Percentiles rank a stretch among this genome's conserved stretches.
phyloP scores from a whole-genome alignment of 1,140 invertebrate genomes.

The Drosophila persimilis region DNA sequence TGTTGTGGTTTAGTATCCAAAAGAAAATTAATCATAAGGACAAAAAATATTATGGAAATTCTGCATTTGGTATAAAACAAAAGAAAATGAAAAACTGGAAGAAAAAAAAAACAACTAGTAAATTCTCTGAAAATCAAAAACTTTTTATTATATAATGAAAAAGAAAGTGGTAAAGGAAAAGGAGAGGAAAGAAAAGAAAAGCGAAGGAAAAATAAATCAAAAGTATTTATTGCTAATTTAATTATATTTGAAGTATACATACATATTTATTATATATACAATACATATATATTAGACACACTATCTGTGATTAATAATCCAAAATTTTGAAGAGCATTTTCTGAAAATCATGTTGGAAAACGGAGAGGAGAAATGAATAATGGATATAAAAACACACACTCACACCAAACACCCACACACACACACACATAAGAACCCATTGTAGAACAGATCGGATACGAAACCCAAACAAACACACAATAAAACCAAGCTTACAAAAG shows the following conservation, averaged over 20 bases:
- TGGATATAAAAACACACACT: constrained; percentile 32
- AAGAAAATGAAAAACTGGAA: constrained; percentile 1
- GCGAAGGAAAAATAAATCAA: constrained; percentile 43
- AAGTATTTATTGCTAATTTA: constrained; percentile 81
- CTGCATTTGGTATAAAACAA: constrained; percentile 51
- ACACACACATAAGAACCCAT: constrained; percentile 51
- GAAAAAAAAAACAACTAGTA: constrained; percentile 32
- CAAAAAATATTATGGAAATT: constrained; percentile 45
- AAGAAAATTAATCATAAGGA: constrained; percentile 54
- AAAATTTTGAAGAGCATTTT: constrained; percentile 83
- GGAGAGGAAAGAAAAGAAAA: constrained; percentile 26
- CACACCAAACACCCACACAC: constrained; percentile 13
- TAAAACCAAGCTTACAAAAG: constrained; percentile 55
- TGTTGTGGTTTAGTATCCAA: constrained; percentile 77
- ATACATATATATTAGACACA: constrained; percentile 83
- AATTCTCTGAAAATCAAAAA: constrained; percentile 58
- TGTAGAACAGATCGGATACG: constrained; percentile 71
- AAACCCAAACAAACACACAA: constrained; percentile 32
- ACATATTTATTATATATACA: constrained; percentile 82
- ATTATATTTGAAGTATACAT: constrained; percentile 82
- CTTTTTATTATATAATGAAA: constrained; percentile 60
- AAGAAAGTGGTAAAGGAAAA: constrained; percentile 8
- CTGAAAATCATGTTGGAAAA: constrained; percentile 75
- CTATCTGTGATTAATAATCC: constrained; percentile 84
- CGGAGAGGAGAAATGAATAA: constrained; percentile 33